Conservation (phyloP, 2,888 invertebrate species). For the Epirrhoe alternata region DNA sequence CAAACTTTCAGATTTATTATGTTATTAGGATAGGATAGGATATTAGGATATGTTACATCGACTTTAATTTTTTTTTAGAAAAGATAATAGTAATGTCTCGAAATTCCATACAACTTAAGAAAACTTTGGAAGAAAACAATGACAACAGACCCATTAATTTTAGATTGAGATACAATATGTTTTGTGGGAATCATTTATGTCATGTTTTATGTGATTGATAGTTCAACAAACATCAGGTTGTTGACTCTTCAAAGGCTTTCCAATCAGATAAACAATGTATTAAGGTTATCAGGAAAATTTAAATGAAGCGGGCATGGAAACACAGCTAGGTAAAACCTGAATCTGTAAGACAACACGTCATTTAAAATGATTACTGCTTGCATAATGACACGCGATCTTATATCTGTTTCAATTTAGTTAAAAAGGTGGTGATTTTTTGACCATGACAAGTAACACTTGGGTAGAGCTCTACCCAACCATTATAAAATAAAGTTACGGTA, state of each 20-base stretch:
- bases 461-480: no score
- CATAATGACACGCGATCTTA: slow-evolving; percentile 1
- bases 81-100: neutral
- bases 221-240: slow-evolving; percentile 35
- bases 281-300: slow-evolving; percentile 55
- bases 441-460: no score
- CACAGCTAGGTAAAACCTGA: slow-evolving; percentile 12
- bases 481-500: no score
- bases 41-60: no score
- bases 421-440: neutral
- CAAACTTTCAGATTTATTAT: no score
- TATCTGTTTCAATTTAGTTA: neutral
- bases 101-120: neutral
- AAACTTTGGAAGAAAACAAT: no score
- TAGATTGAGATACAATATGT: slow-evolving; percentile 9
- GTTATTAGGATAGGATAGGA: no score
- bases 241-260: slow-evolving; percentile 43
- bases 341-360: slow-evolving; percentile 18
- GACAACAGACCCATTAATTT: neutral
- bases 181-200: slow-evolving; percentile 10
- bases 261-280: slow-evolving; percentile 47
- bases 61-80: neutral
- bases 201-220: slow-evolving; percentile 39
- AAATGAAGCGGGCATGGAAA: slow-evolving; percentile 30
- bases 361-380: neutral